Percentiles rank a stretch among this genome's conserved stretches.
Conservation (phyloP, 2,888 invertebrate species). For the Xestia c-nigrum region DNA sequence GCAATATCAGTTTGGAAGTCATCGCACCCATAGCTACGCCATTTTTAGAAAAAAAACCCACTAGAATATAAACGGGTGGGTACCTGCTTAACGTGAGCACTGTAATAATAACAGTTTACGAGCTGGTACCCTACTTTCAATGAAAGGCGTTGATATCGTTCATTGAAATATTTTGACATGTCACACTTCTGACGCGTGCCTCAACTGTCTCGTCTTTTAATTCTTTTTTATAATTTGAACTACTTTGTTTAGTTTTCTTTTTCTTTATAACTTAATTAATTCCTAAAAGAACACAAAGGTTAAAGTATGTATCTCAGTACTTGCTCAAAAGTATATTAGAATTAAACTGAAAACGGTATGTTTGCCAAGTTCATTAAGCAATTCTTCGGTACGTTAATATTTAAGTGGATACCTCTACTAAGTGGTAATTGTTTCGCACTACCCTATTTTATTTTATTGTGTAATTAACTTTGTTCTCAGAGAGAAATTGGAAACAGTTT, state of each 20-base stretch:
- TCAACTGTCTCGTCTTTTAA: too few relatives aligned
- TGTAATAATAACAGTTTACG: too few relatives aligned
- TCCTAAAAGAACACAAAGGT: too few relatives aligned
- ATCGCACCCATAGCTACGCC: not conserved
- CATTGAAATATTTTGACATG: too few relatives aligned
- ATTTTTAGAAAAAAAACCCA: not conserved
- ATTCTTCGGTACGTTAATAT: not conserved
- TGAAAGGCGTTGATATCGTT: too few relatives aligned
- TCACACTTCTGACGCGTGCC: too few relatives aligned
- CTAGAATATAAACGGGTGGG: not conserved
- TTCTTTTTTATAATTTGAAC: too few relatives aligned
- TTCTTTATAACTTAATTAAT: too few relatives aligned
- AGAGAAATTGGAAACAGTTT: not conserved
- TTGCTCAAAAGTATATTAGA: not conserved
- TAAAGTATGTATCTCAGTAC: too few relatives aligned
- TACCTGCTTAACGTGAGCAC: not conserved
- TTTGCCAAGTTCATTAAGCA: conserved; percentile 4
- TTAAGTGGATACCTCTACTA: not conserved
- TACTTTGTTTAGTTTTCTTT: too few relatives aligned
- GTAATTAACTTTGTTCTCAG: not conserved
- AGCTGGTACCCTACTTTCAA: too few relatives aligned
- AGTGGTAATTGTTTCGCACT: not conserved
- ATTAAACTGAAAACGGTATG: not conserved
- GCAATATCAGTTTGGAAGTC: not conserved
- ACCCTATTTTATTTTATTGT: not conserved